Base-by-base conservation (phyloP, 2,888 invertebrate species). In the Dilophus febrilis region DNA sequence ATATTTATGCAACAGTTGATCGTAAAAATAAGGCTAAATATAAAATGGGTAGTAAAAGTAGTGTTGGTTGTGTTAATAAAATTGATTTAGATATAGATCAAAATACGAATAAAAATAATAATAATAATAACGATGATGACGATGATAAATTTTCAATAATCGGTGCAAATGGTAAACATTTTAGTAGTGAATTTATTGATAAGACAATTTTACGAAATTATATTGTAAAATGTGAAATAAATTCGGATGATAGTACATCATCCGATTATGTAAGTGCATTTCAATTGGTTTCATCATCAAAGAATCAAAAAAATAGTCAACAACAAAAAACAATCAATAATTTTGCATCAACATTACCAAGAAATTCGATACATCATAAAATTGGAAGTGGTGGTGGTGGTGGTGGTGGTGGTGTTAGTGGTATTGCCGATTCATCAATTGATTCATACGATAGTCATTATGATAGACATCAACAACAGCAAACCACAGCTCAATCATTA, bases 1-100 rank as follows among this genome's bases (percentile, higher is more conserved):
- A 63, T 42, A 57, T 63, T 13, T 63, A 63, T 48, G 63, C 63
- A 4, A 63, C 63, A 2, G 58, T 63, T n/a, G 61, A 63, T 52
- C 56, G 63, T 35, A 61, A 62, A 42, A 53, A 55, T 8, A 63
- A 63, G 44, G 58, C 57, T 1, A 63, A 63, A 48, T 51, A 30
- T 33, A 31, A 18, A 13, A 28, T 18, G 7, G 4, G 22, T 35
- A 26, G 22, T 35, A 13, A 12, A 12, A 34, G 19, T 34, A 34
- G 34, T 18, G n/a, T 8, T 34, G n/a, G 17, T 34, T 18, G 34
- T 34, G n/a, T n/a, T 5, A n/a, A 29, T n/a, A n/a, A n/a, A n/a
- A 29, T 29, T n/a, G n/a, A 8, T 8, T n/a, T n/a, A 11, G n/a
- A 8, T 4, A 4, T n/a, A 11, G n/a, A 29, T 29, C 29, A 29